Conservation (phyloP, 2,888 invertebrate species). For the Heteropelma amictum region DNA sequence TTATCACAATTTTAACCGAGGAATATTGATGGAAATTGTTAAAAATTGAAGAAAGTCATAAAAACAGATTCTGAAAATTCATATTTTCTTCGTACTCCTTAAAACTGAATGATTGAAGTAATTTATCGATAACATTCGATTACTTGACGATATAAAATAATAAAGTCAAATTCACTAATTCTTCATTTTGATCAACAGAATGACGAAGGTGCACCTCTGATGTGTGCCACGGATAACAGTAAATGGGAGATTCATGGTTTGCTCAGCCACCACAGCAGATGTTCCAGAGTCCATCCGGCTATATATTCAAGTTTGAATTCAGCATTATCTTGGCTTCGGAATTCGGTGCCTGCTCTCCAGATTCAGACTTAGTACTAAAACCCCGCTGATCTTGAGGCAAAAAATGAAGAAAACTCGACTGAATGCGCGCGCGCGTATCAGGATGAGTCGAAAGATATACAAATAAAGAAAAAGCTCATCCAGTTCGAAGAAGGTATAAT, state of each 20-base stretch:
- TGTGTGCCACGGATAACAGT: conserved; percentile 80
- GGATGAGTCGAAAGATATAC: background rate
- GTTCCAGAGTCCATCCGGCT: conserved; percentile 81
- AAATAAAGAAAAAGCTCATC: conserved; percentile 37
- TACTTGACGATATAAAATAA: too few relatives aligned
- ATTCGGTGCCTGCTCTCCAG: conserved; percentile 73
- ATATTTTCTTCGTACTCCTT: too few relatives aligned
- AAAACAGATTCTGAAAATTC: too few relatives aligned
- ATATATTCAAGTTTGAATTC: conserved; percentile 78
- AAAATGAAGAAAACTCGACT: background rate
- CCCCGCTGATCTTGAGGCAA: conserved; percentile 1
- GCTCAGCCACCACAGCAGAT: conserved; percentile 81
- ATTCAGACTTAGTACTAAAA: conserved; percentile 63
- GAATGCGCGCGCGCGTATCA: background rate
- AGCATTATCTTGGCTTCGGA: conserved; percentile 73
- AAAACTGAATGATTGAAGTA: too few relatives aligned
- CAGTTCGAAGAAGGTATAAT: conserved; percentile 18
- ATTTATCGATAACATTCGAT: too few relatives aligned
- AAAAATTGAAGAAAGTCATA: background rate
- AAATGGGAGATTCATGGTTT: conserved; percentile 83
- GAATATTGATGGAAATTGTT: background rate
- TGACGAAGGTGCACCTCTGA: conserved; percentile 84
- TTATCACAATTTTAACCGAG: background rate
- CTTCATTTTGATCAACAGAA: conserved; percentile 76
- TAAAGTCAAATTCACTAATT: background rate